A percentile compares a stretch with the other conserved stretches of the same genome.
These are phyloP conservation scores for Drosophila tropicalis DNA, from an alignment of 1,140 invertebrate species.

Conservation along the genomic window DNA sequence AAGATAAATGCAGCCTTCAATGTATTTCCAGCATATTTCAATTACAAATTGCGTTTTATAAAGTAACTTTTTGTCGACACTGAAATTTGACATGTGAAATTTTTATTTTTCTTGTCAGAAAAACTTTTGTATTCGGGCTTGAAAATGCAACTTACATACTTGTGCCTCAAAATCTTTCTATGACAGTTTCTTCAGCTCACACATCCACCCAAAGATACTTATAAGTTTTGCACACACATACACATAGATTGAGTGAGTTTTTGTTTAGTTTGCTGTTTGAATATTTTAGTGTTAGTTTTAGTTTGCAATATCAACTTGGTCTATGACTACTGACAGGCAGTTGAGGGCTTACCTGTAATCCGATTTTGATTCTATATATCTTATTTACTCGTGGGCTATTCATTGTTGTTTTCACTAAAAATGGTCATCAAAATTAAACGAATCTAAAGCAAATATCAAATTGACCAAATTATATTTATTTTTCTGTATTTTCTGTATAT, in stretches of 20 bases:
- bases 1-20: too few species aligned
- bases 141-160: conserved; percentile 68
- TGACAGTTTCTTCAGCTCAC: conserved; percentile 61
- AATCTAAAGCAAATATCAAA: neutral
- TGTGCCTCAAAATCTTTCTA: conserved; percentile 72
- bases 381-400: conserved; percentile 13
- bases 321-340: conserved; percentile 44
- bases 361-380: conserved; percentile 34
- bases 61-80: neutral
- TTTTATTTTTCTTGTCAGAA: conserved; percentile 29
- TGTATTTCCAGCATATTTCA: too few species aligned
- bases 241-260: conserved; percentile 35
- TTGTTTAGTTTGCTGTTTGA: conserved; percentile 76
- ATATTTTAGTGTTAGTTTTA: conserved; percentile 60
- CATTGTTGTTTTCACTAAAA: conserved; percentile 2
- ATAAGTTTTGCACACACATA: conserved; percentile 10
- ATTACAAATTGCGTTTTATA: neutral
- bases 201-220: neutral
- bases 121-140: conserved; percentile 61
- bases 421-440: conserved; percentile 10
- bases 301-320: conserved; percentile 68
- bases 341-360: conserved; percentile 47
- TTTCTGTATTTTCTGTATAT: conserved; percentile 43
- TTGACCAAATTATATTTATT: conserved; percentile 31
- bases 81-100: neutral